Base-by-base conservation (phyloP, 2,888 invertebrate genomes). In the Drosophila sordidapex region DNA sequence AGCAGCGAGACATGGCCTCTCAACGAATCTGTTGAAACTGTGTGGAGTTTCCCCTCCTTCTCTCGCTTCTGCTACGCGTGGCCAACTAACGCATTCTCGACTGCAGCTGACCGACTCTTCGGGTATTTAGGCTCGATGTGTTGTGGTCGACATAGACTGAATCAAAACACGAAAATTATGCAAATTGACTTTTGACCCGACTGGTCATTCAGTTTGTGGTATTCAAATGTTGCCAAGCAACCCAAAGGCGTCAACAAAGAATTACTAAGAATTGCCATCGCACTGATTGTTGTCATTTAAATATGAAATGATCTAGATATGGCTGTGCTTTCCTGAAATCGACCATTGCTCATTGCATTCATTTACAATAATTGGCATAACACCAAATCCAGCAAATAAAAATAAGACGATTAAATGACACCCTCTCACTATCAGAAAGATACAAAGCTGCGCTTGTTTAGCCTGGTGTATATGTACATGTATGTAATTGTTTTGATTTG, bases 91-190 rank as follows among this genome's bases (percentile, higher is more conserved):
- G 21, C 46, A 46, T 46, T 46, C 13, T 46, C 25, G 25, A 18
- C 27, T 27, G 31, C 33, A 25, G 31, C 33, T 18, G 48, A 43
- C 33, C 5, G 36, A 31, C 31, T 31, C 36, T 27, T 65, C 62
- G 62, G 62, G 57, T 48, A 59, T 48, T 65, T 48, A 46, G 43
- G 49, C 33, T 27, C 33, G 54, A 66, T 49, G 62, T 60, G 49
- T 56, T 65, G 64, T 48, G 58, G 35, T 49, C 29, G 49, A 21
- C 79, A 75, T 66, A 27, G 67, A 63, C 56, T 43, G 71, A 62
- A 67, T 69, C 75, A 65, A 70, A 80, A 76, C 73, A 63, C 51
- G 75, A 68, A 74, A 72, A 82, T 87, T 80, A 87, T 83, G 84
- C 73, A 87, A 84, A 87, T 80, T 81, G 87, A 70, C 84, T 80